Conservation (phyloP, 2,797 vertebrate genomes). For the Bradypodion ventrale region DNA sequence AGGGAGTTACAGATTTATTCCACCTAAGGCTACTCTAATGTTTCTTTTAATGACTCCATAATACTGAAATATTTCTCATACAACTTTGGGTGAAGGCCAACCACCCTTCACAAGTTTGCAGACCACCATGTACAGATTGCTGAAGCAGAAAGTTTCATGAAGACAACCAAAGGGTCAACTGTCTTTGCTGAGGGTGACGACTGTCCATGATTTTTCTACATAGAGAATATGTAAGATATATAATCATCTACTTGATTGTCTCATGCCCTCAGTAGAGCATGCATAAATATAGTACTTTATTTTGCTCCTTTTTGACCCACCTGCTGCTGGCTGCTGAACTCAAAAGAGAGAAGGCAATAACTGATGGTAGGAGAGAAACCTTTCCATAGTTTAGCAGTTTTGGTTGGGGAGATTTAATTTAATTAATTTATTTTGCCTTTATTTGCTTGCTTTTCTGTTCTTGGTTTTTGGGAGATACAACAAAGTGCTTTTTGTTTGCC, state of each 20-base stretch:
- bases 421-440: too few species aligned
- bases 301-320: too few species aligned
- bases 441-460: too few species aligned
- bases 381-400: too few species aligned
- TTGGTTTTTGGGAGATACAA: too few species aligned
- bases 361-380: too few species aligned
- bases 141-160: background rate
- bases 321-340: too few species aligned
- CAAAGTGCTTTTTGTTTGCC: too few species aligned
- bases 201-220: background rate
- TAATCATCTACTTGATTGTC: too few species aligned
- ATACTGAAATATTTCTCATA: background rate
- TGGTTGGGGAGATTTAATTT: too few species aligned
- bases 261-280: background rate
- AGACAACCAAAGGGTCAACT: background rate
- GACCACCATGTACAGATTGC: background rate
- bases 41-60: background rate
- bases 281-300: background rate
- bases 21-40: background rate
- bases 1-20: background rate
- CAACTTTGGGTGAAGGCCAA: background rate
- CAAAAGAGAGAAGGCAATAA: too few species aligned
- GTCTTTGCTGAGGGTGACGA: background rate
- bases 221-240: background rate
- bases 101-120: background rate